Base-by-base conservation (phyloP, 2,797 vertebrate genomes). In the Liparis tanakae region DNA sequence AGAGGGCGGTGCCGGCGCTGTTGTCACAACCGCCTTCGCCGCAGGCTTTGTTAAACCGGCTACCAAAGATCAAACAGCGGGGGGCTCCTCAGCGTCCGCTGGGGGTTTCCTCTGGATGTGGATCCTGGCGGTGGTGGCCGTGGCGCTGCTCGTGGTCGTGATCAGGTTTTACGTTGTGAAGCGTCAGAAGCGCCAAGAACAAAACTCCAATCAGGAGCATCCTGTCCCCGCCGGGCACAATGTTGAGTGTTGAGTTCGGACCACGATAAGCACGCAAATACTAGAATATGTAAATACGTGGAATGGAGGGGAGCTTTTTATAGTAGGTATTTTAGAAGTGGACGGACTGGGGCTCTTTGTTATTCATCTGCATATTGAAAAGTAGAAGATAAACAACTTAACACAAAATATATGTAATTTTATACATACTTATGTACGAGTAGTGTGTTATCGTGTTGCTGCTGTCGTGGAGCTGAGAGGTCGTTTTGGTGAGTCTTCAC, bases 31-130 rank as follows among this genome's bases (percentile, higher is more conserved):
- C 14, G 56, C 71, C 0, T 1, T 25, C 0, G 0, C 14, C 4
- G 14, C 3, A 13, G 51, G 7, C 1, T 33, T 63, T 12, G 17
- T 64, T 1, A 83, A 71, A 48, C 76, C 81, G 1, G 43, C 59
- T 1, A 0, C 36, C 1, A 79, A 74, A 0, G 86, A 90, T 59
- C 55, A 57, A 0, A 79, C 82, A 0, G 2, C 50, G 61, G 75
- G 30, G 14, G 25, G 1, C 0, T 69, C 88, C 1, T 56, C 89
- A 8, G 60, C 15, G 0, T 7, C 58, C 0, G 7, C 74, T 0
- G 73, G 69, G 2, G 57, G 46, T 3, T 88, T 91, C n/a, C 18
- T 90, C 25, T 91, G 92, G 80, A 0, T 93, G 1, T 90, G 83
- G 82, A 51, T 93, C 51, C 72, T 85, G 6, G 3, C 84, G 0